Percentiles rank a stretch among this genome's conserved stretches.
Conservation (phyloP, 1,140 invertebrate species). For the Drosophila insularis region DNA sequence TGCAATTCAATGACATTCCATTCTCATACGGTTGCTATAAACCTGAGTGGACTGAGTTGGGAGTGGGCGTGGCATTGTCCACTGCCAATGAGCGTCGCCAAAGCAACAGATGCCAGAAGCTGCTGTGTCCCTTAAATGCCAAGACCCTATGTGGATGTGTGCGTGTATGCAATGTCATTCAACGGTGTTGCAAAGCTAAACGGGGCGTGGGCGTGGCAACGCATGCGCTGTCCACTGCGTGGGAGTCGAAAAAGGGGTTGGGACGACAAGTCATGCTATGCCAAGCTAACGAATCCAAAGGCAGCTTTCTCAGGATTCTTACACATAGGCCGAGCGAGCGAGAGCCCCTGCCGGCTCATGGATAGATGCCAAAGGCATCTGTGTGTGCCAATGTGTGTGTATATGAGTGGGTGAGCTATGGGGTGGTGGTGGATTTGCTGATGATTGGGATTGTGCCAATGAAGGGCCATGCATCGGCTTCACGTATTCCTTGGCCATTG, state of each 20-base stretch:
- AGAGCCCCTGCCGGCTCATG: constrained; percentile 25
- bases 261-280: constrained; percentile 58
- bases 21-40: constrained; percentile 21
- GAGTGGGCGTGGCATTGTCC: constrained; percentile 52
- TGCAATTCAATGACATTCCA: constrained; percentile 77
- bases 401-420: constrained; percentile 19
- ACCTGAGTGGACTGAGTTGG: background rate
- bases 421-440: constrained; percentile 10
- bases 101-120: constrained; percentile 57
- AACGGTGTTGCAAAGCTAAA: constrained; percentile 23
- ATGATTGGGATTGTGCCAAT: constrained; percentile 21
- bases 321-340: constrained; percentile 62
- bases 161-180: constrained; percentile 11
- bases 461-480: constrained; percentile 65
- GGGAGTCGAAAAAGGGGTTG: constrained; percentile 47
- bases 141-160: background rate
- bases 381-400: background rate
- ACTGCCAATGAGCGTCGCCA: constrained; percentile 57
- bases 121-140: constrained; percentile 10
- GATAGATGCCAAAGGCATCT: constrained; percentile 29
- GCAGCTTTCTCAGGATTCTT: constrained; percentile 52
- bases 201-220: constrained; percentile 73
- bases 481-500: constrained; percentile 66
- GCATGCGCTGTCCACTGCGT: constrained; percentile 59
- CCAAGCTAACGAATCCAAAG: constrained; percentile 58